Conservation (phyloP, 2,113 vertebrate genomes). For the Engystomops pustulosus region DNA sequence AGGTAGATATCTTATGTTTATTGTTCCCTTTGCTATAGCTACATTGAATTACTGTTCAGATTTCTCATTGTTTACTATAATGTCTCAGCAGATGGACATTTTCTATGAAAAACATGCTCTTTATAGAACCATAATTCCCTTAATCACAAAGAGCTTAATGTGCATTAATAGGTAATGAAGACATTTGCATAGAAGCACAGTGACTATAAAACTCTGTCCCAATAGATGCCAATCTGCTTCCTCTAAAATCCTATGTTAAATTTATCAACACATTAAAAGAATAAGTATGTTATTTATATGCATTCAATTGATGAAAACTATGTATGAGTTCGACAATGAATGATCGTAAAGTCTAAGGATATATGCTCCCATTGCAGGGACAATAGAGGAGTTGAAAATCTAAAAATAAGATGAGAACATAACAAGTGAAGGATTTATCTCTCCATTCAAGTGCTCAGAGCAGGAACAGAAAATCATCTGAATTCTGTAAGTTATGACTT, state of each 20-base stretch:
- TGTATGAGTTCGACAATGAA: background rate
- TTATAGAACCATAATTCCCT: constrained; percentile 30
- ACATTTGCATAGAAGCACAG: constrained; percentile 10
- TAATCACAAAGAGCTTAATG: constrained; percentile 28
- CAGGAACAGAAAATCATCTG: constrained; percentile 29
- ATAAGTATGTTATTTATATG: constrained; percentile 23
- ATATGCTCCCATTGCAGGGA: background rate
- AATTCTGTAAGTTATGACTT: constrained; percentile 12
- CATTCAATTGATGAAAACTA: background rate
- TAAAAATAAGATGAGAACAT: constrained; percentile 35
- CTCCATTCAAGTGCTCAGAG: background rate
- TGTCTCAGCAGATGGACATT: constrained; percentile 3
- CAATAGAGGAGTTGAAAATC: background rate
- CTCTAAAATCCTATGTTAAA: background rate
- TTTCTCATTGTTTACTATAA: background rate
- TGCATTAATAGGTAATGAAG: constrained; percentile 30
- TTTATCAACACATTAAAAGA: constrained; percentile 14
- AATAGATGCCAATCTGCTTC: constrained; percentile 7
- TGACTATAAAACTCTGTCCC: background rate
- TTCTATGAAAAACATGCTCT: background rate
- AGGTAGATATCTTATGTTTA: background rate
- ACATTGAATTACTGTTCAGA: background rate
- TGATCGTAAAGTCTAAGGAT: background rate
- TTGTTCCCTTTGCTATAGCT: background rate
- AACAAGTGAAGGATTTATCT: constrained; percentile 47